Base-by-base conservation (phyloP, 2,888 invertebrate genomes). In the Trachelus tabidus region DNA sequence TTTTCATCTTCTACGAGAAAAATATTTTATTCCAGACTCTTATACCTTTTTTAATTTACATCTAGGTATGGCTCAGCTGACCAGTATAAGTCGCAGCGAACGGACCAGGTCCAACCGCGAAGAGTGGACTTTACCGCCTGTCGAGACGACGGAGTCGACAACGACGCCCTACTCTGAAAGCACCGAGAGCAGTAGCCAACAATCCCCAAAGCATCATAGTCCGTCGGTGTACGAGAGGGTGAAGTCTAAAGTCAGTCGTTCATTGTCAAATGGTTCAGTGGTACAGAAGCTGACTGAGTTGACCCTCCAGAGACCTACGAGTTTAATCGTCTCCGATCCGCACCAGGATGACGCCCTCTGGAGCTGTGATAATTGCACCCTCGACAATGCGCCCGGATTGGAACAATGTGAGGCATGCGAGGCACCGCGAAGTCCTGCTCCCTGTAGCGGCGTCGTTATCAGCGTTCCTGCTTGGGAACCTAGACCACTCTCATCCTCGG, bases 321-420 rank as follows among this genome's bases (percentile, higher is more conserved):
- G 94, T 87, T 89, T 94, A 31, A 92, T 94, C 89, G 94, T 94
- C n/a, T 92, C 94, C 0, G 94, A 94, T 83, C 83, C 88, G 12
- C 86, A 85, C 40, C 87, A 87, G 12, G 85, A 86, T 56, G 90
- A 90, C 69, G 87, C 87, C 31, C 86, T 90, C 76, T 96, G 96
- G 96, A 94, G 95, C 23, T 96, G 96, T 87, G 93, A 93, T 84
- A 94, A 95, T 86, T 97, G 97, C 89, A 97, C 97, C 0, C 91
- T 96, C 68, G 94, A 96, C 83, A 97, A 97, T 92, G 93, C 94
- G 76, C 93, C 94, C 0, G 93, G 94, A 37, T 92, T 94, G 80
- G 93, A 94, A 11, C 93, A 95, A 80, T 97, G 97, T 90, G 95
- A 95, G 85, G 95, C 96, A 0, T 97, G 97, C 86, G 94, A 96